Evolutionary conservation across 1,140 invertebrate genomes (phyloP).

Genomic region (Proctacanthus coquilletti): DNA sequence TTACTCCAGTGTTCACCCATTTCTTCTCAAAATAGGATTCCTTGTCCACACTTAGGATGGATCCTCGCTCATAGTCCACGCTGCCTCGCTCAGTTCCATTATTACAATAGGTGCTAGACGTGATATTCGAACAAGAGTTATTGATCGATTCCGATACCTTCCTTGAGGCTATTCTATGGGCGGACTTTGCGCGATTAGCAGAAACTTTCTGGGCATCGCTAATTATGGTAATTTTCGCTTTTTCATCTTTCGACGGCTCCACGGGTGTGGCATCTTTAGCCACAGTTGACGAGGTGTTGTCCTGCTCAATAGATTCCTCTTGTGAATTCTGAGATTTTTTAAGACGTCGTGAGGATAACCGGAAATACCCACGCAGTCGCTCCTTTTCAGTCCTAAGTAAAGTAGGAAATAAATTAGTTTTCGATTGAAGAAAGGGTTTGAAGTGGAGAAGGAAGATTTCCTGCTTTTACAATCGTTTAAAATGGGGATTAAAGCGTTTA

Average conservation of each 20-base stretch:
- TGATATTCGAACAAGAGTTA: constrained; percentile 22
- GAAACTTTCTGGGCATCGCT: constrained; percentile 1
- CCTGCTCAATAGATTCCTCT: constrained; percentile 24
- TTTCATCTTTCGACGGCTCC: no score
- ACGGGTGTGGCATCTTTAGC: no score
- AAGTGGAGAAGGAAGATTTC: not conserved
- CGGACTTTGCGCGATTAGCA: no score
- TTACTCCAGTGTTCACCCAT: constrained; percentile 4
- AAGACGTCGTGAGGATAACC: constrained; percentile 27
- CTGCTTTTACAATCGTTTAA: no score
- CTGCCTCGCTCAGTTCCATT: constrained; percentile 10
- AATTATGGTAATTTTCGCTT: not conserved
- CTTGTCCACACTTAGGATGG: constrained; percentile 16
- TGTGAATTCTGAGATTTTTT: constrained; percentile 13
- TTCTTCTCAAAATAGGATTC: not conserved
- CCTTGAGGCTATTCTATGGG: no score
- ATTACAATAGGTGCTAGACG: constrained; percentile 24
- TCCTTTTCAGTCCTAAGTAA: constrained; percentile 39
- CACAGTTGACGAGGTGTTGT: constrained; percentile 12
- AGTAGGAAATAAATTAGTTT: not conserved
- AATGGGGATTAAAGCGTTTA: no score
- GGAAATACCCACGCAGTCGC: constrained; percentile 43
- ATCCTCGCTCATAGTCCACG: constrained; percentile 19
- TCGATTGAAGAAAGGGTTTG: no score
- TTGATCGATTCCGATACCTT: constrained; percentile 16